These are phyloP conservation scores for Sebastes taczanowskii DNA, from an alignment of 2,797 vertebrate genomes.

Conservation along the genomic window DNA sequence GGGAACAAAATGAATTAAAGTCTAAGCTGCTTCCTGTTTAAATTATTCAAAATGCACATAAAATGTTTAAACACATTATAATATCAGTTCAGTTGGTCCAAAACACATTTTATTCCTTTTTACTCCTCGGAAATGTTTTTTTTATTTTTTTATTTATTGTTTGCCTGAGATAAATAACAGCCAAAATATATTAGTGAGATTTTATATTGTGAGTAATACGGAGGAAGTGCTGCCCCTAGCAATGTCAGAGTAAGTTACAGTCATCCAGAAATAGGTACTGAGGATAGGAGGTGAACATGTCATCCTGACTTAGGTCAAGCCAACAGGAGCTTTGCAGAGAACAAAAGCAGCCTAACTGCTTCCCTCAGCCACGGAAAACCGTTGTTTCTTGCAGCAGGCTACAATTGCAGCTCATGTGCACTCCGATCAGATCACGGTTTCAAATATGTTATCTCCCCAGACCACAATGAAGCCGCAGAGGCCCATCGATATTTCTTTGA, in stretches of 20 bases:
- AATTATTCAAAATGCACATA: not conserved
- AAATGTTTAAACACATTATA: not conserved
- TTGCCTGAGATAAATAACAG: constrained; percentile 67
- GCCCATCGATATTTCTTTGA: constrained; percentile 37
- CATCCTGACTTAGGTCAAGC: constrained; percentile 76
- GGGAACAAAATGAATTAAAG: constrained; percentile 1
- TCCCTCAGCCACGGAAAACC: constrained; percentile 52
- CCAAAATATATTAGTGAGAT: constrained; percentile 68
- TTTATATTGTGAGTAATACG: constrained; percentile 71
- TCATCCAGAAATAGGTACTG: constrained; percentile 81
- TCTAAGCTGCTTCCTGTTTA: not conserved
- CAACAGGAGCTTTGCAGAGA: constrained; percentile 69
- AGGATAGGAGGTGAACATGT: constrained; percentile 79
- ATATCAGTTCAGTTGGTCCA: not conserved
- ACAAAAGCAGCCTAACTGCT: constrained; percentile 68
- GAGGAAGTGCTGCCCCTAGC: constrained; percentile 75
- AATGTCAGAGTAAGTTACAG: constrained; percentile 81
- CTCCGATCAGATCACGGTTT: constrained; percentile 49
- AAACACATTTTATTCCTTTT: constrained; percentile 8
- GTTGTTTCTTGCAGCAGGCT: constrained; percentile 56
- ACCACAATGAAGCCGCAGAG: not conserved
- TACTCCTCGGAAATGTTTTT: not conserved
- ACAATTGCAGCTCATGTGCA: constrained; percentile 39
- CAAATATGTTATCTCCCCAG: constrained; percentile 34
- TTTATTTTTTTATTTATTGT: constrained; percentile 18